Base-by-base conservation (phyloP, 1,140 invertebrate genomes). In the Zaprionus nigranus region DNA sequence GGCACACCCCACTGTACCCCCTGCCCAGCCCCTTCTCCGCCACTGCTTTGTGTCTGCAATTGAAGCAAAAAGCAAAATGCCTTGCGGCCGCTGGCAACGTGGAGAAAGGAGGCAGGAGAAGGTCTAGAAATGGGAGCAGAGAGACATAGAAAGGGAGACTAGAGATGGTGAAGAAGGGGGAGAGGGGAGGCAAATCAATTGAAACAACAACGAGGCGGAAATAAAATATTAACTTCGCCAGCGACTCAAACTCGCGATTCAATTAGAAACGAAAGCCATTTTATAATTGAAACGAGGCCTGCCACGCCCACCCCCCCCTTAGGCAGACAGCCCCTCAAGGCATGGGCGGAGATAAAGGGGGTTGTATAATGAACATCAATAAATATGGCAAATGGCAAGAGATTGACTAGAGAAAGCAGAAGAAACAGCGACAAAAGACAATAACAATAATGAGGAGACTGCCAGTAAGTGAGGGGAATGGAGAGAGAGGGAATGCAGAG, bases 221-320 rank as follows among this genome's bases (percentile, higher is more conserved):
- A 88, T 88, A 88, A 88, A 88, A 81, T 90, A 88, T 87, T 88
- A 87, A 84, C 84, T 88, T 79, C 81, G 81, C 73, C 75, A 65
- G 40, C 40, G n/a, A 56, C 78, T 76, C 78, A 43, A 79, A 74
- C 85, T 73, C 78, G 54, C 84, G 75, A 88, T 88, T 88, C 84
- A 88, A 88, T 88, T 88, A 88, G 85, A 90, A 88, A 69, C 78
- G 81, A 90, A 88, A 88, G 85, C 85, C 85, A 88, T 90, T 90
- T 88, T 85, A 90, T 88, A 88, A 88, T 88, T 88, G 85, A 88
- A 88, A 90, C 72, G 61, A 73, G 79, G 79, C 68, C 53, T 54
- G 67, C 15, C 56, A 77, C 69, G 20, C 64, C 76, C 40, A 9
- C 12, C 38, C 72, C 60, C 63, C 34, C 13, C 17, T 13, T 49